Percentiles rank a stretch among this genome's conserved stretches.
Conservation (phyloP, 1,140 invertebrate genomes). For the Brachionus asplanchnoidis region DNA sequence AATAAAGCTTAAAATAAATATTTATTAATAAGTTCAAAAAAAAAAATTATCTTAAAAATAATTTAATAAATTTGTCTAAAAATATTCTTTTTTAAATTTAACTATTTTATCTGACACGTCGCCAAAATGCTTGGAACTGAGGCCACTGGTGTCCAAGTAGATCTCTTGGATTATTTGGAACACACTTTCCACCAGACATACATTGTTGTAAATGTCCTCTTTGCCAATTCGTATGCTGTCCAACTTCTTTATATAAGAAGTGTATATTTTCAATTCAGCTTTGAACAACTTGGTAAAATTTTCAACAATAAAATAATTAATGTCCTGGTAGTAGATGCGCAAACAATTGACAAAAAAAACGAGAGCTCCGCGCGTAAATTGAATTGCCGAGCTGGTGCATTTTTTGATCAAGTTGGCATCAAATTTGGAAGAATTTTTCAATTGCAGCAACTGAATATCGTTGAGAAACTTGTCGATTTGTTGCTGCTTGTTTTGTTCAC, state of each 20-base stretch:
- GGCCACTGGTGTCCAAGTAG: background rate
- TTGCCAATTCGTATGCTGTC: background rate
- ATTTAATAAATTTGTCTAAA: background rate
- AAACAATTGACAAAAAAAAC: constrained; percentile 24
- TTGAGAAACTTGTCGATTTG: constrained; percentile 9
- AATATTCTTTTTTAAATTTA: constrained; percentile 32
- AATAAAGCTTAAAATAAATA: background rate
- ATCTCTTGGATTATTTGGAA: background rate
- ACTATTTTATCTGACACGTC: background rate
- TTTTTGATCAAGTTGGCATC: background rate
- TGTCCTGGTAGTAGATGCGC: constrained; percentile 16
- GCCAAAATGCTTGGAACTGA: constrained; percentile 36
- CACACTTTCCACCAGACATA: background rate
- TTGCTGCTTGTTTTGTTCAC: constrained; percentile 19
- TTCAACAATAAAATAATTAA: constrained; percentile 16
- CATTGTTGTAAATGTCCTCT: constrained; percentile 7
- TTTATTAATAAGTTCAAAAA: background rate
- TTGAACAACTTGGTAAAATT: constrained; percentile 30
- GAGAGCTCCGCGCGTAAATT: background rate
- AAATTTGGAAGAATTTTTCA: background rate
- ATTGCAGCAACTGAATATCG: background rate
- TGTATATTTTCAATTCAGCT: constrained; percentile 21
- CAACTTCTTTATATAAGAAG: background rate
- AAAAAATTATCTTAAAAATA: background rate
- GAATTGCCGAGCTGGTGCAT: constrained; percentile 8